phyloP scores from a whole-genome alignment of 2,113 vertebrate genomes.

The Lipophrys pholis region DNA sequence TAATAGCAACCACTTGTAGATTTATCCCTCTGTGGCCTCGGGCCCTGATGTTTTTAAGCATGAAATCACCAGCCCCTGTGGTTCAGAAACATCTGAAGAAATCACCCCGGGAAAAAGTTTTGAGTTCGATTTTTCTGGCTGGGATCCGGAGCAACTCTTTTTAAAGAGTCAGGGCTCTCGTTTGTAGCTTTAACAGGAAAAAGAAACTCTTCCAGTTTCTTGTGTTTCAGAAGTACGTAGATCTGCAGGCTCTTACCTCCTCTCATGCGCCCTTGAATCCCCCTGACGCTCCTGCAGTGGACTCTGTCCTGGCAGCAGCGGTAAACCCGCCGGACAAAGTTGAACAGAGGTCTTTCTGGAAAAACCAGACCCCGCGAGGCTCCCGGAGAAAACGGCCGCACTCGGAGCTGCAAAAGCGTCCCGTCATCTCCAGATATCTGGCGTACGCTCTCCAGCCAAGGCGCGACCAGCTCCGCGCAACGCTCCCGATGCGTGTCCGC shows the following conservation, averaged over 20 bases:
- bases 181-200: neutral
- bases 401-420: constrained; percentile 63
- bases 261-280: constrained; percentile 80
- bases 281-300: constrained; percentile 78
- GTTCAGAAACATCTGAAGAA: too few relatives aligned
- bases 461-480: constrained; percentile 65
- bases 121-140: too few relatives aligned
- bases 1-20: too few relatives aligned
- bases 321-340: constrained; percentile 79
- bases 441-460: constrained; percentile 71
- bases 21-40: too few relatives aligned
- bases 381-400: constrained; percentile 51
- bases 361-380: constrained; percentile 66
- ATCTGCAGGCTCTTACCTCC: constrained; percentile 64
- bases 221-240: neutral
- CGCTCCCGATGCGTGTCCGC: constrained; percentile 59
- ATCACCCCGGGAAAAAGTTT: too few relatives aligned
- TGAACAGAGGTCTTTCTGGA: constrained; percentile 80
- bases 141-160: too few relatives aligned
- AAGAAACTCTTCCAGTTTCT: neutral
- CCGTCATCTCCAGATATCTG: constrained; percentile 21
- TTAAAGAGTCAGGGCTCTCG: too few relatives aligned
- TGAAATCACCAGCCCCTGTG: too few relatives aligned
- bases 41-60: too few relatives aligned
- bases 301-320: constrained; percentile 81